Conservation (phyloP, 2,113 vertebrate species). For the Xyliphius kryptos region DNA sequence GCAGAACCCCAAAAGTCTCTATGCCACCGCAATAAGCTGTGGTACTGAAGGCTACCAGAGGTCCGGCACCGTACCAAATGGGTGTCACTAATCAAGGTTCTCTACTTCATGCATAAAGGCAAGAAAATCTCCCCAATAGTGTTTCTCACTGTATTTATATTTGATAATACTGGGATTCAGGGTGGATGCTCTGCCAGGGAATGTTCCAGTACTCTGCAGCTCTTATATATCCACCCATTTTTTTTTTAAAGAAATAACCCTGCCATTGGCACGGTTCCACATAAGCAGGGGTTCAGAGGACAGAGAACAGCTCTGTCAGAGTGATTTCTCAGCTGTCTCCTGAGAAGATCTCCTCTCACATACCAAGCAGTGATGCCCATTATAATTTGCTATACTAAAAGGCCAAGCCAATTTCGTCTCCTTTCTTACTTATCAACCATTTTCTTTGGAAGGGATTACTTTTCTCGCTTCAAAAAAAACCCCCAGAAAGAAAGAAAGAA, state of each 20-base stretch:
- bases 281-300: background rate
- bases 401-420: constrained; percentile 42
- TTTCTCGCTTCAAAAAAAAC: background rate
- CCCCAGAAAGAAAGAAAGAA: background rate
- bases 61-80: no score
- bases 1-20: no score
- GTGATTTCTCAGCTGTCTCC: constrained; percentile 24
- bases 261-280: background rate
- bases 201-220: no score
- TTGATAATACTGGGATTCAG: no score
- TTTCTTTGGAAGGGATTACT: constrained; percentile 41
- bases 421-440: constrained; percentile 40
- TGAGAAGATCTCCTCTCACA: constrained; percentile 20
- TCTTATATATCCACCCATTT: background rate
- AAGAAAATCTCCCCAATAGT: no score
- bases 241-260: background rate
- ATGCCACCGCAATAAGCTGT: no score
- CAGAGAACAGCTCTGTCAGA: background rate
- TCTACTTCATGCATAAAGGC: no score
- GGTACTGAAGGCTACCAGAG: no score
- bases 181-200: no score
- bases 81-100: no score
- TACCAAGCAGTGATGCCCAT: constrained; percentile 22
- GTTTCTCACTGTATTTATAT: no score
- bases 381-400: constrained; percentile 41